Evolutionary conservation across 2,888 invertebrate genomes (phyloP).

Genomic region (Xestia sexstrigata): DNA sequence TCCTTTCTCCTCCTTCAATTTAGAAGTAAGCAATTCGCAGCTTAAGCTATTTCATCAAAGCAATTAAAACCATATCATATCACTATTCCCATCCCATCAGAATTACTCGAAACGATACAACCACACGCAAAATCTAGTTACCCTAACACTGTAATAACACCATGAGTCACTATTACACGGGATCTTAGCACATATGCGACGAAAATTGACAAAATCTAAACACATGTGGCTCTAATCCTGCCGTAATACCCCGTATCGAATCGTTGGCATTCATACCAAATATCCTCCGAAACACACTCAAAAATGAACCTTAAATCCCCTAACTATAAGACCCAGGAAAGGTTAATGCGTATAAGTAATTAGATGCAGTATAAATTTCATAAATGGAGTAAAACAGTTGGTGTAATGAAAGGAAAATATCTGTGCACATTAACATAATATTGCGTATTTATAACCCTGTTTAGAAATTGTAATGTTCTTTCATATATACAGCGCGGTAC

Average conservation of each 20-base stretch:
- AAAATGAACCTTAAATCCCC: constrained; percentile 63
- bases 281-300: constrained; percentile 27
- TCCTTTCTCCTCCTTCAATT: background rate
- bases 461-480: constrained; percentile 63
- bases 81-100: background rate
- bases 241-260: constrained; percentile 76
- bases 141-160: constrained; percentile 46
- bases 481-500: constrained; percentile 47
- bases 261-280: constrained; percentile 65
- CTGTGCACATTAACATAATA: constrained; percentile 64
- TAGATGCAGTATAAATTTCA: constrained; percentile 78
- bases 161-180: constrained; percentile 53
- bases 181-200: constrained; percentile 68
- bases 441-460: constrained; percentile 63
- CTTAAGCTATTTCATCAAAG: background rate
- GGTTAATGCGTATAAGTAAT: constrained; percentile 69
- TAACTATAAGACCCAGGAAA: constrained; percentile 49
- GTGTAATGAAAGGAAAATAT: constrained; percentile 76
- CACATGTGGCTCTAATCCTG: constrained; percentile 77
- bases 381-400: constrained; percentile 79
- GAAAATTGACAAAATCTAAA: constrained; percentile 73
- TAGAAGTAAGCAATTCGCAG: background rate
- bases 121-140: constrained; percentile 30
- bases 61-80: background rate
- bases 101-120: constrained; percentile 13